Evolutionary conservation across 2,888 invertebrate genomes (phyloP), one percentile per base, ranked within the genome.

Genomic region (Eumerus sabulonum): DNA sequence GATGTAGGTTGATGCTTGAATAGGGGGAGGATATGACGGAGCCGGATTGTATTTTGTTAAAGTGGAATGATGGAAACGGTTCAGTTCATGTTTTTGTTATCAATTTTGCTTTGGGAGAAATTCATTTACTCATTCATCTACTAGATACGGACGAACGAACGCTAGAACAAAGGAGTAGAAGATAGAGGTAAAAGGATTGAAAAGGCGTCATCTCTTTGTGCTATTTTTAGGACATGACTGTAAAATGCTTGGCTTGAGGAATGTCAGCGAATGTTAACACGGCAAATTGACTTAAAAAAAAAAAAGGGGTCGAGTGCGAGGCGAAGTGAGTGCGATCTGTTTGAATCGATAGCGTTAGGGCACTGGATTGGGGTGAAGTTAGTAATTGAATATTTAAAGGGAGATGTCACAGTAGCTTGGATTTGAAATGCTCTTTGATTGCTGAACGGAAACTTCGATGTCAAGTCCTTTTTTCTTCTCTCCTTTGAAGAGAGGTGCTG

Each of bases 351-450:
- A 51, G 17, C 13, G 18, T 7, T 7, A 7, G 27, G 51, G 17
- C 13, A 14, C 27, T 7, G 27, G 27, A 27, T 27, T 27, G 27
- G 27, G 27, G 27, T 27, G 35, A n/a, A 11, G n/a, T 40, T 40
- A 60, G 66, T 54, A 66, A 76, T 76, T 66, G 66, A 72, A 71
- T 72, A 71, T 76, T 77, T 57, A 57, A 67, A 51, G 38, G 14
- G 44, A 1, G 50, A 35, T 56, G 67, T 47, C 62, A 62, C 13
- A 42, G 59, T 18, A 48, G 51, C 40, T n/a, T n/a, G 40, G 40
- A 56, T 48, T 53, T 40, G 54, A 19, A 18, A 60, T 44, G 48
- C 12, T 40, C n/a, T 17, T 64, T 64, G 44, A 50, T 17, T 45
- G 12, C 14, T 14, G 13, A 53, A 36, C 27, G 27, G 35, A 60